These are phyloP conservation scores for Sarcophilus harrisii DNA, from an alignment of 2,797 vertebrate genomes.

Conservation along the genomic window DNA sequence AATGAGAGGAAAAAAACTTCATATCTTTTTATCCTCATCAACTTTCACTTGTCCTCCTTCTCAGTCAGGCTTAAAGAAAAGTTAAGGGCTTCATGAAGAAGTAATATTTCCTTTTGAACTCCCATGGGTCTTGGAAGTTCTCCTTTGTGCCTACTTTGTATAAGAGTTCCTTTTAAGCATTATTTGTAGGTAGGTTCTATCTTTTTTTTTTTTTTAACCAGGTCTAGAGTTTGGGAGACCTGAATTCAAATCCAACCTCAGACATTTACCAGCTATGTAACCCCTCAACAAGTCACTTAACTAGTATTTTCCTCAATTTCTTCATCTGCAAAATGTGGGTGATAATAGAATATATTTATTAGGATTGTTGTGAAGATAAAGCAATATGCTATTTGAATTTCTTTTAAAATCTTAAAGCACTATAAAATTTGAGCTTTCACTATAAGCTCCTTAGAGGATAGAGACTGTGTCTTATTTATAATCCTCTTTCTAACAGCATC, in stretches of 20 bases:
- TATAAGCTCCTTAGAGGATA: neutral
- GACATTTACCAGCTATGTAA: neutral
- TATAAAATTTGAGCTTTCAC: neutral
- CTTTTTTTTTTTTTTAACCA: neutral
- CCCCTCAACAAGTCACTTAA: neutral
- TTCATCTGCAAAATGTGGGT: neutral
- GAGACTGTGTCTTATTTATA: neutral
- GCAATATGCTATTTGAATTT: neutral
- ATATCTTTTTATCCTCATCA: neutral
- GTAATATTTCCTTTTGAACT: neutral
- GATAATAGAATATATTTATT: neutral
- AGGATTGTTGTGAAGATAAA: neutral
- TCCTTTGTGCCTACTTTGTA: neutral
- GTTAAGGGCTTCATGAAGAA: constrained; percentile 4
- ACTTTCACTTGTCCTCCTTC: neutral
- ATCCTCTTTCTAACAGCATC: neutral
- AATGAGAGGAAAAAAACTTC: neutral
- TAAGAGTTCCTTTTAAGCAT: neutral
- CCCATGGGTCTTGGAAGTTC: neutral
- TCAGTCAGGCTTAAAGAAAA: neutral
- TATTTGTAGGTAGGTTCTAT: neutral
- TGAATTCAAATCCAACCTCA: neutral
- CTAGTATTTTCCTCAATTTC: neutral
- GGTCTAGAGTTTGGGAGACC: neutral
- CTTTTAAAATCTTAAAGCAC: neutral